Evolutionary conservation across 2,113 vertebrate genomes (phyloP).

Genomic region (Microcebus lehilahytsara): DNA sequence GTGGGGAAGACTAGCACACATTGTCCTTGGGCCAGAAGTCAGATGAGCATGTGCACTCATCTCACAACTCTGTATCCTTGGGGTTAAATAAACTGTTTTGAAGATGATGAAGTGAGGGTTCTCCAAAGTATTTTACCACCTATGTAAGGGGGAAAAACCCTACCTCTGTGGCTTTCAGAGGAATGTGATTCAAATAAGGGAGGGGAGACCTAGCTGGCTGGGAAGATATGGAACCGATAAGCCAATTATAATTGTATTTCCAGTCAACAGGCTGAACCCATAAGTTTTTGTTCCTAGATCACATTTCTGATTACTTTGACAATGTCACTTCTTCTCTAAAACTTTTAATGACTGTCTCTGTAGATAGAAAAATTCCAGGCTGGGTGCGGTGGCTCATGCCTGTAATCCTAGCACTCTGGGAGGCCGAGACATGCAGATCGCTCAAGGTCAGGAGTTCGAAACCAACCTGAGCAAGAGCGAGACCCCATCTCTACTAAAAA

Average conservation of each 20-base stretch:
- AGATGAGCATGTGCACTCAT: not conserved
- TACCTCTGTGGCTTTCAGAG: not conserved
- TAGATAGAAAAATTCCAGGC: not conserved
- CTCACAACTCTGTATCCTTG: not conserved
- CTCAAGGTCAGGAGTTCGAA: too few relatives aligned
- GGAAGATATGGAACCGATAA: not conserved
- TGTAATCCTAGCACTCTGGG: too few relatives aligned
- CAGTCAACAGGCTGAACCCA: not conserved
- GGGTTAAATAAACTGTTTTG: not conserved
- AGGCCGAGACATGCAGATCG: too few relatives aligned
- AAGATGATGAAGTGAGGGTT: not conserved
- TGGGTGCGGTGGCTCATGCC: too few relatives aligned
- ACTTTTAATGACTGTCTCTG: not conserved
- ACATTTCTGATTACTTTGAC: not conserved
- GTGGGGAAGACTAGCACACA: rapidly evolving
- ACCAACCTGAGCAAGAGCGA: too few relatives aligned
- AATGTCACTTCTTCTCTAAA: not conserved
- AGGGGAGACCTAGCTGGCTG: not conserved
- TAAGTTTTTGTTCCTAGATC: not conserved
- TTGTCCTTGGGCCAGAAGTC: not conserved
- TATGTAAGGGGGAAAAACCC: not conserved
- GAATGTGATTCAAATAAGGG: not conserved
- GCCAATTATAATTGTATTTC: not conserved
- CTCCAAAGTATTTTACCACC: not conserved
- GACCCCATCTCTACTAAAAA: too few relatives aligned